Base-by-base conservation (phyloP, 2,113 vertebrate species). In the Camelus dromedarius region DNA sequence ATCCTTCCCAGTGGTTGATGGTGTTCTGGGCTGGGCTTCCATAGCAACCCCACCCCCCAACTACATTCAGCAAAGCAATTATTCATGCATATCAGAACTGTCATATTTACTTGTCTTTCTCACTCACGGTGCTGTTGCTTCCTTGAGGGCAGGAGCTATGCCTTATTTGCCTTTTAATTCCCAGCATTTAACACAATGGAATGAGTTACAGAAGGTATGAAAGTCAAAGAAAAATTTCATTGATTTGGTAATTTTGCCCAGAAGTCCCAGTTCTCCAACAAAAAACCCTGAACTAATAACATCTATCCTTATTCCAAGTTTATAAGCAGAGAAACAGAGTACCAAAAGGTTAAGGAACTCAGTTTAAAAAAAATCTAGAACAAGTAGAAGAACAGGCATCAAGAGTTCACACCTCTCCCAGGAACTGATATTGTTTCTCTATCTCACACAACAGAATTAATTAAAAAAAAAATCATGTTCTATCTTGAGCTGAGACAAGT, bases 271-370 rank as follows among this genome's bases (percentile, higher is more conserved):
- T 42, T 93, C 35, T 95, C 67, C 10, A 73, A 92, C 32, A 75
- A 79, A 83, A 96, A 38, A 64, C 48, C 19, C 26, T n/a, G 77
- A 89, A 32, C 48, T 76, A 70, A 48, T 88, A 95, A 79, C 35
- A 67, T 4, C 14, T 80, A 14, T 54, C 56, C 58, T 60, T 42
- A 86, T 30, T 77, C 50, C 35, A 82, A 50, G 38, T 28, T 66
- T 96, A 56, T 30, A 93, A 84, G 77, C 32, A 93, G 66, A 76
- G 56, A 88, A 84, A 54, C 42, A 84, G 66, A 80, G 13, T 56
- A 50, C 14, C 80, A 50, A 93, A 96, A 95, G 32, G 35, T 83
- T 75, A 75, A 91, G 64, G 64, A 72, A 87, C n/a, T 83, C 24
- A n/a, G 54, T 8, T 69, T 15, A 24, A 76, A 42, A 38, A 60